Conservation (phyloP, 2,797 vertebrate species). For the Eidolon dupreanum region DNA sequence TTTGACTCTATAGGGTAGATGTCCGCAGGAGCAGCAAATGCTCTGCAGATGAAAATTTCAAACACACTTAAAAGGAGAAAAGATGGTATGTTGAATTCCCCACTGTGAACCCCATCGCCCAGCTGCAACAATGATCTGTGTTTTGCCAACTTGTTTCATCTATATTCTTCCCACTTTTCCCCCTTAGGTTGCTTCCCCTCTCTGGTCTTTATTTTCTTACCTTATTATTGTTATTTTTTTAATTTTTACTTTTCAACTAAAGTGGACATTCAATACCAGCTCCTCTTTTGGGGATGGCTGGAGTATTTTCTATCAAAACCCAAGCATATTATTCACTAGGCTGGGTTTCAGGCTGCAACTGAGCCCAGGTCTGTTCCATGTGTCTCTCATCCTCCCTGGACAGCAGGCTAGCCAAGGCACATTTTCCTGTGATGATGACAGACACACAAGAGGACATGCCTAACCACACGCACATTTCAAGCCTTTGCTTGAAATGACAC, state of each 20-base stretch:
- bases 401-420: neutral
- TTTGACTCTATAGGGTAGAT: neutral
- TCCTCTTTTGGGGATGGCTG: neutral
- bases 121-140: neutral
- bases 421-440: neutral
- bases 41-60: neutral
- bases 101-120: neutral
- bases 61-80: neutral
- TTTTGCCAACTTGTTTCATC: neutral
- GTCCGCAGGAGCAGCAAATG: neutral
- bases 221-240: no score
- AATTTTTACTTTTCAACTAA: no score
- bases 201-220: no score
- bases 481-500: neutral
- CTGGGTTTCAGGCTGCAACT: neutral
- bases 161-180: neutral
- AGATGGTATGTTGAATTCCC: neutral
- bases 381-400: neutral
- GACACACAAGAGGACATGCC: neutral
- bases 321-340: neutral
- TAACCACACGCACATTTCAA: neutral
- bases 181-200: no score
- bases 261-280: no score
- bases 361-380: neutral
- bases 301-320: conserved; percentile 12